Base-by-base conservation (phyloP, 2,888 invertebrate genomes). In the Pammene aurita region DNA sequence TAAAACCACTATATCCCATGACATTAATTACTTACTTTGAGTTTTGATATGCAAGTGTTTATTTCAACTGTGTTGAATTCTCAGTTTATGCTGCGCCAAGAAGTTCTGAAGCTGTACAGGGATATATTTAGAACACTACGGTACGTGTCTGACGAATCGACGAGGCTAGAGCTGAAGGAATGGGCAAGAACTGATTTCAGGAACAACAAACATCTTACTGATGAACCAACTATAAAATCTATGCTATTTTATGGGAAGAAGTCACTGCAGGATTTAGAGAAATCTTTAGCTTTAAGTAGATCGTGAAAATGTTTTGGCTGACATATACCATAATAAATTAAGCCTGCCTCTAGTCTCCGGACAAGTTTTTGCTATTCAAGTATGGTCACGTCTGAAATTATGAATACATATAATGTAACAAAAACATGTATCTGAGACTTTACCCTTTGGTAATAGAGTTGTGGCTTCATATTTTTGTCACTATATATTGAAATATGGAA, bases 161-260 rank as follows among this genome's bases (percentile, higher is more conserved):
- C 95, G 63, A 93, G 94, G 70, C 77, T 86, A 0, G 96, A 97
- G 76, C 85, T 97, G 18, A 93, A 87, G 67, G 93, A 94, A 57
- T 97, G 97, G 97, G 95, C 95, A 0, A 92, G 95, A 66, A 84
- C 93, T 14, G 97, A 97, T 81, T 97, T 97, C 80, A 94, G 93
- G 75, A 93, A 90, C 4, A 96, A 97, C 83, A 94, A 94, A 78
- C 89, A 95, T 73, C 94, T 95, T 72, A 94, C 93, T 2, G 96
- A 97, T 78, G 96, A 96, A 88, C 92, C 95, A 2, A 88, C 94
- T 0, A 96, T 96, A 14, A 96, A 96, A 87, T 94, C 95, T 81
- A 89, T 95, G 82, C 81, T 96, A n/a, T 93, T 94, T 71, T 93
- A 96, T 81, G 96, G 96, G 11, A 93, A 94, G 77, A 94, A 95